Conservation (phyloP, 1,140 invertebrate species). For the Drosophila kurseongensis region DNA sequence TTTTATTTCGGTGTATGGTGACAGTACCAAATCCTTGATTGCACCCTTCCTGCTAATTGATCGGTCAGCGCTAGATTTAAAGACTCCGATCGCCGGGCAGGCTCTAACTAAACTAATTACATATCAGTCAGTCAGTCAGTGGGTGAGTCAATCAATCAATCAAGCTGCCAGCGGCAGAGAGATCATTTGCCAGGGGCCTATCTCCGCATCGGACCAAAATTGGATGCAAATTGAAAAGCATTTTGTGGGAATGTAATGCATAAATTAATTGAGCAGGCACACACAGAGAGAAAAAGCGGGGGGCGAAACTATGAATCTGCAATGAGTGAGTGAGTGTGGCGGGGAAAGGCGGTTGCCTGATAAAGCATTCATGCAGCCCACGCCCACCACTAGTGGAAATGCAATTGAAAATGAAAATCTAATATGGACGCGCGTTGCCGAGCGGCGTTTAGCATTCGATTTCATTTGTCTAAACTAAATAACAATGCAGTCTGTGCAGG, state of each 20-base stretch:
- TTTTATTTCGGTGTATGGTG: no score
- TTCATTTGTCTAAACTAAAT: constrained; percentile 77
- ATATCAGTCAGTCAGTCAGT: constrained; percentile 23
- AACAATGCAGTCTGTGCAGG: constrained; percentile 57
- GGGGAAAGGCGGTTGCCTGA: constrained; percentile 41
- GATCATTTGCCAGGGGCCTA: constrained; percentile 31
- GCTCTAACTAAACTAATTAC: constrained; percentile 54
- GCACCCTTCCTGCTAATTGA: background rate
- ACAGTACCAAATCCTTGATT: no score
- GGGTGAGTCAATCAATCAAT: constrained; percentile 44
- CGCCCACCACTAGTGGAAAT: constrained; percentile 12
- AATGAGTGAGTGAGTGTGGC: background rate
- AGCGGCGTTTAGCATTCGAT: constrained; percentile 65
- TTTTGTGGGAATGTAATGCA: constrained; percentile 72
- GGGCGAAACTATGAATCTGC: constrained; percentile 2
- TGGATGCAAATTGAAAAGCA: constrained; percentile 60
- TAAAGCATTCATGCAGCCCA: constrained; percentile 40
- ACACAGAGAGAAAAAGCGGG: constrained; percentile 27
- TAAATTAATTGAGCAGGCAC: constrained; percentile 70
- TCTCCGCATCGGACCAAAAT: constrained; percentile 46
- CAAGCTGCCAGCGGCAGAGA: constrained; percentile 19
- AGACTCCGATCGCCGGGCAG: background rate
- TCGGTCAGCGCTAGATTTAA: background rate
- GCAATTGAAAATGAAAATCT: constrained; percentile 70
- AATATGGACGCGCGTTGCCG: constrained; percentile 45